These are phyloP conservation scores for Percina caprodes DNA, from an alignment of 2,113 vertebrate genomes.

Conservation along the genomic window DNA sequence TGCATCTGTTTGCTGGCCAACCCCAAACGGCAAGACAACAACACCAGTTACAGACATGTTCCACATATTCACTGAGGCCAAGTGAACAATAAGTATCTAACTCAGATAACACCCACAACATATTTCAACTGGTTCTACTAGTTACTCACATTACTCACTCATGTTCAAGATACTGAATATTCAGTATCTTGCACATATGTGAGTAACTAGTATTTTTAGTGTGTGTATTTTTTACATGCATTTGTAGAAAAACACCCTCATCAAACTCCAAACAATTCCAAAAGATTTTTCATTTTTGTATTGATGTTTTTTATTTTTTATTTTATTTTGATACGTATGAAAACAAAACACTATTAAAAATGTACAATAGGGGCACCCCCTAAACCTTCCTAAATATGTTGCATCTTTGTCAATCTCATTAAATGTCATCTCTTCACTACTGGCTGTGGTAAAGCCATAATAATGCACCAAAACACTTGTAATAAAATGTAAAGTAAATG, in stretches of 20 bases:
- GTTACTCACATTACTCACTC: not conserved
- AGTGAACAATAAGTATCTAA: slow-evolving; percentile 36
- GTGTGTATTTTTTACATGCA: not conserved
- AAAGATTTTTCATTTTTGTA: too few relatives aligned
- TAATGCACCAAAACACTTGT: not conserved
- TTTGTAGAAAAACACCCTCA: not conserved
- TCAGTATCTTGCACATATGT: too few relatives aligned
- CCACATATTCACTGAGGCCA: slow-evolving; percentile 18
- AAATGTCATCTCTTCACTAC: too few relatives aligned
- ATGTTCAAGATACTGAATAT: not conserved
- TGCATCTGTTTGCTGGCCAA: slow-evolving; percentile 56
- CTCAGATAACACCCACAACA: slow-evolving; percentile 34
- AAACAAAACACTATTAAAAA: not conserved
- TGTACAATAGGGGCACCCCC: not conserved
- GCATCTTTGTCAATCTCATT: not conserved
- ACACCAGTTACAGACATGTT: slow-evolving; percentile 43
- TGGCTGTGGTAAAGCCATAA: not conserved
- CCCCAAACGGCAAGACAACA: slow-evolving; percentile 56
- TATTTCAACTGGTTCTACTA: slow-evolving; percentile 9
- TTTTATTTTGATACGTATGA: not conserved
- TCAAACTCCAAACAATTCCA: not conserved
- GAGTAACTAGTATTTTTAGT: not conserved
- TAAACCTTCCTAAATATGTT: too few relatives aligned
- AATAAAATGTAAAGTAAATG: too few relatives aligned
- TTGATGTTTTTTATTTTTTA: not conserved